These are phyloP conservation scores for Bombus confusus DNA, from an alignment of 1,140 invertebrate species.

Conservation along the genomic window DNA sequence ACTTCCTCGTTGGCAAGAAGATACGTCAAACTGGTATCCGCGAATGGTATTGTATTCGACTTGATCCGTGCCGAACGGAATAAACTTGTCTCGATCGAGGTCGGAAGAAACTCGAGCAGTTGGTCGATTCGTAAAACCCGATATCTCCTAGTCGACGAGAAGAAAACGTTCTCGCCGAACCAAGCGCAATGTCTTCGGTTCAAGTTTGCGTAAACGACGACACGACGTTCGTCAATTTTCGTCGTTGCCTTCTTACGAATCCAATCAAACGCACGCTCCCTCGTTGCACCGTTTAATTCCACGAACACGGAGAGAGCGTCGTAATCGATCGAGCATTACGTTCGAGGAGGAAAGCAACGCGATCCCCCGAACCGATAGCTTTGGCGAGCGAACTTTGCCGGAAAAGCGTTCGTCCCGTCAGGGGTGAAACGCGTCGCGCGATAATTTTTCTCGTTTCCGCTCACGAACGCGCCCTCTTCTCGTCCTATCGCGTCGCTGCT, in stretches of 20 bases:
- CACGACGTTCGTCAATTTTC: not conserved
- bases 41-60: constrained; percentile 3
- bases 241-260: no score
- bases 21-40: not conserved
- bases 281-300: not conserved
- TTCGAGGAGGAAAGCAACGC: not conserved
- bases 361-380: constrained; percentile 1
- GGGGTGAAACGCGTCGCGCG: not conserved
- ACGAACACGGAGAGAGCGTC: not conserved
- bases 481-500: not conserved
- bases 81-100: constrained; percentile 20
- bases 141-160: not conserved
- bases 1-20: not conserved
- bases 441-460: constrained; percentile 13
- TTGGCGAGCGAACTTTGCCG: not conserved
- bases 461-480: not conserved
- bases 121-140: constrained; percentile 13
- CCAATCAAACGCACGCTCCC: not conserved
- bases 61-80: not conserved
- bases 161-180: not conserved
- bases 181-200: not conserved
- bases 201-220: constrained; percentile 17
- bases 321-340: not conserved
- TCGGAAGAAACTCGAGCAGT: not conserved
- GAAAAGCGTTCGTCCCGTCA: not conserved